A percentile compares a stretch with the other conserved stretches of the same genome.
Evolutionary conservation across 2,888 invertebrate genomes (phyloP).

Genomic region (Habrosyne pyritoides): DNA sequence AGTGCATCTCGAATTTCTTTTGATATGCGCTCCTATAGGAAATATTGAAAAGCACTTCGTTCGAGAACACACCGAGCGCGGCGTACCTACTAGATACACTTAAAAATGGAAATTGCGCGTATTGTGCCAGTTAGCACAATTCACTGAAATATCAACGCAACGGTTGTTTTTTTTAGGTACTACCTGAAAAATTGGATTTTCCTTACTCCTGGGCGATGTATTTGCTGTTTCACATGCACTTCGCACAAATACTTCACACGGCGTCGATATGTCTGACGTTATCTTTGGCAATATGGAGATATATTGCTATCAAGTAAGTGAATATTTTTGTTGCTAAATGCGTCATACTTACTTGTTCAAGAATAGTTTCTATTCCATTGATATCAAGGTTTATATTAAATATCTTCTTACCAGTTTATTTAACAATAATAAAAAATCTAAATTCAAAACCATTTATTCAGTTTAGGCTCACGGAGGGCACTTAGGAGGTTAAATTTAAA

Average conservation of each 20-base stretch:
- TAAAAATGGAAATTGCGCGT: background rate
- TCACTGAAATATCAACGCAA: background rate
- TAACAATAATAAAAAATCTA: too few species aligned
- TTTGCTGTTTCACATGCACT: conserved; percentile 91
- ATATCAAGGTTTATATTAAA: too few species aligned
- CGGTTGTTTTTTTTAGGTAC: conserved; percentile 46
- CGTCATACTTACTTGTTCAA: too few species aligned
- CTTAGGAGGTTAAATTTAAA: too few species aligned
- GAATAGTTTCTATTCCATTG: too few species aligned
- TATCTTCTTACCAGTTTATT: too few species aligned
- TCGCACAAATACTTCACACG: conserved; percentile 91
- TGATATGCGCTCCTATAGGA: too few species aligned
- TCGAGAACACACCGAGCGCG: too few species aligned
- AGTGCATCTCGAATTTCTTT: too few species aligned
- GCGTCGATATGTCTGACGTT: conserved; percentile 92
- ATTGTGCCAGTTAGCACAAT: background rate
- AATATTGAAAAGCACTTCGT: too few species aligned
- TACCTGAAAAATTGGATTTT: conserved; percentile 73
- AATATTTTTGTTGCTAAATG: background rate
- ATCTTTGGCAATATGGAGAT: conserved; percentile 93
- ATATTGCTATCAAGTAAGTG: conserved; percentile 91
- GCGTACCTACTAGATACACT: background rate
- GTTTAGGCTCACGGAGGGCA: too few species aligned
- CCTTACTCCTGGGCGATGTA: conserved; percentile 87
- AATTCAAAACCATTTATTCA: too few species aligned